Conservation (phyloP, 2,113 vertebrate genomes). For the Glareola pratincola region DNA sequence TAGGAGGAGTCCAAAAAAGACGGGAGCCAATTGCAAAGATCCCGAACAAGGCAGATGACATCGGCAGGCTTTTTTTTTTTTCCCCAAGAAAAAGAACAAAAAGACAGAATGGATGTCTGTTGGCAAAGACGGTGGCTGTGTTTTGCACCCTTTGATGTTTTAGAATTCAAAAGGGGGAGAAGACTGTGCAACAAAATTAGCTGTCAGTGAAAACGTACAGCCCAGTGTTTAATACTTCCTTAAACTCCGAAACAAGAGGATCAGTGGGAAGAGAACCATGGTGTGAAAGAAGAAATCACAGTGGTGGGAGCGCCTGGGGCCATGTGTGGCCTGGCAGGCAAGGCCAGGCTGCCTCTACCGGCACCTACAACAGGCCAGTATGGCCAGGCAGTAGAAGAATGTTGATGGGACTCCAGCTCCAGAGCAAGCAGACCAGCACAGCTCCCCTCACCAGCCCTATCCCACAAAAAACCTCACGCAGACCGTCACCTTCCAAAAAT, state of each 20-base stretch:
- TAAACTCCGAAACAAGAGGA: not conserved
- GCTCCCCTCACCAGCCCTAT: not conserved
- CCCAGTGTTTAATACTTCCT: not conserved
- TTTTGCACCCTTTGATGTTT: not conserved
- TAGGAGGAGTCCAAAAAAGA: constrained; percentile 20
- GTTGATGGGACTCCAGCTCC: not conserved
- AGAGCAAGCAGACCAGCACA: not conserved
- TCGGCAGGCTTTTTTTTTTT: not conserved
- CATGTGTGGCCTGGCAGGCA: not conserved
- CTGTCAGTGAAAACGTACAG: not conserved
- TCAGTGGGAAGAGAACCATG: not conserved
- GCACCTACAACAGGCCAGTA: not conserved
- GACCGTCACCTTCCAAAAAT: not conserved
- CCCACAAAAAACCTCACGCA: rapidly evolving
- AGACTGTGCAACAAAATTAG: not conserved
- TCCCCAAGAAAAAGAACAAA: not conserved
- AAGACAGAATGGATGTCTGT: not conserved
- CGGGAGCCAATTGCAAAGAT: constrained; percentile 2
- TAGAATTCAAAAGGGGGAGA: not conserved
- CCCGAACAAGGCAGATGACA: not conserved
- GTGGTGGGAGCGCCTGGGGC: not conserved
- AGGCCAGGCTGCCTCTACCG: not conserved
- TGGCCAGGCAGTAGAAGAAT: not conserved
- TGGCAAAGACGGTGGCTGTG: not conserved
- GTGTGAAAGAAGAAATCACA: not conserved